A percentile compares a stretch with the other conserved stretches of the same genome.
Conservation (phyloP, 1,140 invertebrate species). For the Sipha flava region DNA sequence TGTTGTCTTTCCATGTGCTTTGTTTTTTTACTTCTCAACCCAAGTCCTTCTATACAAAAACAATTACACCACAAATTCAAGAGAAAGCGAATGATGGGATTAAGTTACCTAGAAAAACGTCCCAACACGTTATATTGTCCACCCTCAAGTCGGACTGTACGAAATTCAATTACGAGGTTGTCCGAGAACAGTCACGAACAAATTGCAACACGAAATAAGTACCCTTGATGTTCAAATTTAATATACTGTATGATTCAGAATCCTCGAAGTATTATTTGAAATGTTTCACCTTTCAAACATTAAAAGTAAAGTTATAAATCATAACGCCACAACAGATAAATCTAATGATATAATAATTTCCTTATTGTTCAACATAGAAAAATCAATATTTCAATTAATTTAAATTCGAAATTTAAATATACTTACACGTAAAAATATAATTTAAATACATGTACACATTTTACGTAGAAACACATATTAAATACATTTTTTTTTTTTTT, state of each 20-base stretch:
- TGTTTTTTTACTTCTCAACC: neutral
- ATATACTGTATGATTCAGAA: neutral
- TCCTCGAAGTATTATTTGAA: neutral
- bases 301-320: neutral
- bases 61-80: constrained; percentile 6
- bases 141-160: neutral
- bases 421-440: no score
- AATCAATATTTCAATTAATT: no score
- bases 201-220: neutral
- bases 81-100: neutral
- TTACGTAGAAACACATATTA: no score
- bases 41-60: constrained; percentile 5
- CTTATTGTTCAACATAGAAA: no score
- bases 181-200: neutral
- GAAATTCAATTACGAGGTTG: constrained; percentile 14
- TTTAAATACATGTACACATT: no score
- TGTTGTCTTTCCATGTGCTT: neutral
- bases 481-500: no score
- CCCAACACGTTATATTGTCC: constrained; percentile 7
- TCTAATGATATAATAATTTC: no score
- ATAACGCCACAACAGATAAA: no score
- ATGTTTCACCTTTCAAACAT: neutral
- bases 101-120: constrained; percentile 25
- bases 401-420: no score
- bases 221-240: constrained; percentile 6